Percentiles rank a stretch among this genome's conserved stretches.
These are phyloP conservation scores for Anniella stebbinsi DNA, from an alignment of 2,797 vertebrate species.

Conservation along the genomic window DNA sequence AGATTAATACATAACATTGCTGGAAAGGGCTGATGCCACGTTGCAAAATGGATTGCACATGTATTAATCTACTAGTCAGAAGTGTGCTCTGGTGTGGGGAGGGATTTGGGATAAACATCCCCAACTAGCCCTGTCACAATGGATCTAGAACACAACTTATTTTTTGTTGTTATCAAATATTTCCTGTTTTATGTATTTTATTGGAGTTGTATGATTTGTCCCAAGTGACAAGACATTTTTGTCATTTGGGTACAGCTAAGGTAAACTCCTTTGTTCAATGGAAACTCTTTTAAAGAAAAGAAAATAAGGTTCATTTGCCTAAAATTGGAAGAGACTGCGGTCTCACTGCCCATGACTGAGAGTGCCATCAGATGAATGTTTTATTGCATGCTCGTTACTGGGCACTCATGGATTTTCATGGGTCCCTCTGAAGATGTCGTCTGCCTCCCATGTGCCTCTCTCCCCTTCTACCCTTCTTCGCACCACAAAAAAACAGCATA, in stretches of 20 bases:
- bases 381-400: too few species aligned
- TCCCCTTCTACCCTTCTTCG: too few species aligned
- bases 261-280: neutral
- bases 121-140: neutral
- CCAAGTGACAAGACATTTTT: neutral
- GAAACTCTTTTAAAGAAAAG: slow-evolving; percentile 1
- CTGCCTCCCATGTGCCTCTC: too few species aligned
- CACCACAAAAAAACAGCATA: too few species aligned
- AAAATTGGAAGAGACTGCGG: neutral
- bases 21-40: slow-evolving; percentile 59
- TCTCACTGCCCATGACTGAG: neutral
- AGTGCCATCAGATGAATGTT: too few species aligned
- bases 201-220: neutral
- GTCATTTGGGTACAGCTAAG: neutral
- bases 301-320: neutral
- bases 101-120: slow-evolving; percentile 13
- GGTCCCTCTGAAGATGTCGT: too few species aligned
- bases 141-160: neutral
- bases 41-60: slow-evolving; percentile 64
- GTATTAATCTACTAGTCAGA: slow-evolving; percentile 62
- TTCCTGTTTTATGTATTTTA: slow-evolving; percentile 31
- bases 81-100: slow-evolving; percentile 36
- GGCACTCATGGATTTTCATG: too few species aligned
- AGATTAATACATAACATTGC: slow-evolving; percentile 56
- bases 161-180: slow-evolving; percentile 6